Conservation (phyloP, 2,113 vertebrate genomes). For the Mustelus asterias region DNA sequence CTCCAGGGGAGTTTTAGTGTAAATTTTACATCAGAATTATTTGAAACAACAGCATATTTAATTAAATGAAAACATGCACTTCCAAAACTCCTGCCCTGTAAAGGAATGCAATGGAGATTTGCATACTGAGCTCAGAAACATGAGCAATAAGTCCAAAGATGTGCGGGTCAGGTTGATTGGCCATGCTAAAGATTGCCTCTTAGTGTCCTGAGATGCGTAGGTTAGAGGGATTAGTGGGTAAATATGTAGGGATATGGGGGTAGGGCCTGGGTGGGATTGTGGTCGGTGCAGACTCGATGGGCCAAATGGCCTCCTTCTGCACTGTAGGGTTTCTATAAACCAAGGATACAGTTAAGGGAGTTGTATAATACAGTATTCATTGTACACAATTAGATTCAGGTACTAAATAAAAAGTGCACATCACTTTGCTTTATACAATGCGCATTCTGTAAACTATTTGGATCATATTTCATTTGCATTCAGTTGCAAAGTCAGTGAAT, state of each 20-base stretch:
- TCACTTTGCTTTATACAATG: neutral
- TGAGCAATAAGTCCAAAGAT: no score
- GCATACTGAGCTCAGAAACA: neutral
- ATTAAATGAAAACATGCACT: neutral
- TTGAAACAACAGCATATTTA: neutral
- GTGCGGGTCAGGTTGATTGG: no score
- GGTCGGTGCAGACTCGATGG: no score
- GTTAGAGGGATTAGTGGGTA: no score
- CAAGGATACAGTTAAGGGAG: neutral
- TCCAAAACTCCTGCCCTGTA: neutral
- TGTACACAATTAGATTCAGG: neutral
- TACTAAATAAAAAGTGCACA: neutral
- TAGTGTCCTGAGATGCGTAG: no score
- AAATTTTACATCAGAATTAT: neutral
- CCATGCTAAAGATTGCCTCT: no score
- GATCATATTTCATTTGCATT: neutral
- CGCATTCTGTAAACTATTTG: neutral
- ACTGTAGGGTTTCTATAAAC: no score
- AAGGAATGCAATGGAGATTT: neutral
- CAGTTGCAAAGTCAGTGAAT: neutral
- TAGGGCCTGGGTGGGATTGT: no score
- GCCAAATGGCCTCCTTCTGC: no score
- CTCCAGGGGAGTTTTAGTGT: neutral
- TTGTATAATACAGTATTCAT: neutral
- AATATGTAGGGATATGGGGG: no score